Evolutionary conservation across 2,113 vertebrate genomes (phyloP), one percentile per base, ranked within the genome.

Genomic region (Cepphus grylle): DNA sequence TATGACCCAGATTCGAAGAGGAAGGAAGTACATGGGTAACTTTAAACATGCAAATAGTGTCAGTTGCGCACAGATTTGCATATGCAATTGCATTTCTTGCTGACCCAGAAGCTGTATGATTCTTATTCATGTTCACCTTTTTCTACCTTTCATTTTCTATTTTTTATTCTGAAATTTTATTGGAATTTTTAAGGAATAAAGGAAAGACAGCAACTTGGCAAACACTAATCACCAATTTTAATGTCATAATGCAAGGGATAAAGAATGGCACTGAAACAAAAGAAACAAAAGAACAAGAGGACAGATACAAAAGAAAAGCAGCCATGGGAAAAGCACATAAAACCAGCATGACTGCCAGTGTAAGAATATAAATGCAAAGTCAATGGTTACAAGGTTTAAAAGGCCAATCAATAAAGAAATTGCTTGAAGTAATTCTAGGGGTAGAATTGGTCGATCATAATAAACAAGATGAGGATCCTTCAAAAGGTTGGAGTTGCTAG

Each of bases 361-460:
- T 59, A 67, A 85, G 38, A 92, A 88, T 67, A 80, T 49, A 93
- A 95, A 88, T 94, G 18, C 18, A 53, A 95, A 94, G 65, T 81
- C 81, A 69, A 38, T 80, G 43, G 56, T 66, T 85, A 66, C 32
- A 59, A 81, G n/a, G 21, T 76, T 95, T 96, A 78, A 96, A 96
- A 91, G 69, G 34, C 61, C 45, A 93, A 73, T 82, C n/a, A 56
- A 81, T 84, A 93, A 59, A 74, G 40, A 93, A 96, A 91, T 91
- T 90, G 6, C 49, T 88, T 84, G 32, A 94, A 90, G 67, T 50
- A 94, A 93, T 94, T 85, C 22, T 50, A 86, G 21, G 6, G 23
- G 34, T 62, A 74, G 29, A 63, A 88, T n/a, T 55, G 22, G 74
- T 79, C 12, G 0, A 66, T 63, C 29, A 69, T 43, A 76, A 83